A percentile compares a stretch with the other conserved stretches of the same genome.
These are phyloP conservation scores for Andricus grossulariae DNA, from an alignment of 1,140 invertebrate species.

Conservation along the genomic window DNA sequence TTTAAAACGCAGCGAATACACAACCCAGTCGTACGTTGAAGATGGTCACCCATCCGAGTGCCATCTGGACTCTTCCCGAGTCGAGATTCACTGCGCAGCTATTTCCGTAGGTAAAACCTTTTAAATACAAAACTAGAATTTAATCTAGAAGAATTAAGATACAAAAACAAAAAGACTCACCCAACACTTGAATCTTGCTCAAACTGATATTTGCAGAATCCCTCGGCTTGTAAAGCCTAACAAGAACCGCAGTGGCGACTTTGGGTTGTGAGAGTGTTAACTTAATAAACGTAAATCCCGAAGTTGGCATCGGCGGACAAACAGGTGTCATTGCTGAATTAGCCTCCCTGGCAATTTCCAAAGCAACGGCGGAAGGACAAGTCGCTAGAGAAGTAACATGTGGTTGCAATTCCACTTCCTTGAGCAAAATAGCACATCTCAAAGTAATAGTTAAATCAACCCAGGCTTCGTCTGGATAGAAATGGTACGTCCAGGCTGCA, in stretches of 20 bases:
- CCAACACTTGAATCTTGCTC: constrained; percentile 90
- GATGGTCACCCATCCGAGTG: too few species aligned
- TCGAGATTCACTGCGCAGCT: too few species aligned
- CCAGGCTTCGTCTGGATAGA: constrained; percentile 92
- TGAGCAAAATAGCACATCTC: constrained; percentile 92
- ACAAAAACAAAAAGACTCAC: constrained; percentile 56
- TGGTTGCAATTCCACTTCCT: constrained; percentile 92
- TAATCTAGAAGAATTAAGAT: not conserved
- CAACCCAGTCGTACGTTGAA: too few species aligned
- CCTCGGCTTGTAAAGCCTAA: constrained; percentile 86
- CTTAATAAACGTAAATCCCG: constrained; percentile 90
- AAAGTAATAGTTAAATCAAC: constrained; percentile 91
- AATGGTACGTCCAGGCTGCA: constrained; percentile 94
- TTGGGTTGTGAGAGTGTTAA: constrained; percentile 88
- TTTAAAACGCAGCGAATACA: too few species aligned
- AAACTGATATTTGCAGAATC: constrained; percentile 92
- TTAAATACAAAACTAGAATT: too few species aligned
- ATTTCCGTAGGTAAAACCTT: too few species aligned
- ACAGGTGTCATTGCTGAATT: constrained; percentile 80
- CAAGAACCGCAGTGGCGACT: constrained; percentile 82
- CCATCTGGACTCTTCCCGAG: too few species aligned
- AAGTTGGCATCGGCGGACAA: constrained; percentile 85
- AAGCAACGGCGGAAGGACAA: constrained; percentile 91
- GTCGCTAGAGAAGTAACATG: constrained; percentile 88
- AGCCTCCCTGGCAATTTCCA: constrained; percentile 83